phyloP scores from a whole-genome alignment of 2,888 invertebrate genomes.

The Ceraclea dissimilis region DNA sequence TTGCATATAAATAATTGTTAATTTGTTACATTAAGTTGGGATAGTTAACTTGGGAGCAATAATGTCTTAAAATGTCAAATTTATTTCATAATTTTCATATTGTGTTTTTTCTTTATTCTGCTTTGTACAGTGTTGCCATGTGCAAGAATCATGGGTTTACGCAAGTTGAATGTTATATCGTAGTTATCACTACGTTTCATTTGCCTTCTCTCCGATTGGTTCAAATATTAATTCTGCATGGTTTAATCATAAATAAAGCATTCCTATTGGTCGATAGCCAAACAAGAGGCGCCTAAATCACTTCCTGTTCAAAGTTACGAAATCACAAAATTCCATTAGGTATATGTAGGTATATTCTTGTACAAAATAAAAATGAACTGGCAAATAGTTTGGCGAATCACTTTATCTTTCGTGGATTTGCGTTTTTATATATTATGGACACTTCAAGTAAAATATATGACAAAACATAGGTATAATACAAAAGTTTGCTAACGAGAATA shows the following conservation, averaged over 20 bases:
- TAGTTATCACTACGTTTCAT: slow-evolving; percentile 15
- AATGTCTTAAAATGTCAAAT: too few relatives aligned
- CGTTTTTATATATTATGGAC: too few relatives aligned
- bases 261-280: slow-evolving; percentile 17
- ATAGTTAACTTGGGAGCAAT: too few relatives aligned
- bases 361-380: not conserved
- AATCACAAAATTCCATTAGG: slow-evolving; percentile 7
- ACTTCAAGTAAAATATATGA: too few relatives aligned
- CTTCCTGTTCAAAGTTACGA: slow-evolving; percentile 36
- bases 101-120: too few relatives aligned
- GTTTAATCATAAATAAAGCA: slow-evolving; percentile 13
- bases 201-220: slow-evolving; percentile 17
- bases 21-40: too few relatives aligned
- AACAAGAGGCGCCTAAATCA: slow-evolving; percentile 32
- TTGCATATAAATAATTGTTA: too few relatives aligned
- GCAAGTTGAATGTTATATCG: slow-evolving; percentile 13
- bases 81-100: too few relatives aligned
- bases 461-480: too few relatives aligned
- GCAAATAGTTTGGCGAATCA: too few relatives aligned
- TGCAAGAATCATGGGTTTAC: slow-evolving; percentile 2
- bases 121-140: not conserved
- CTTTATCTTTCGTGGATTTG: too few relatives aligned
- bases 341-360: slow-evolving; percentile 10
- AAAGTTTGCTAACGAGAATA: too few relatives aligned
- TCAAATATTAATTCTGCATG: slow-evolving; percentile 19